Evolutionary conservation across 1,140 invertebrate genomes (phyloP), one percentile per base, ranked within the genome.

Genomic region (Matsumurasca onukii): DNA sequence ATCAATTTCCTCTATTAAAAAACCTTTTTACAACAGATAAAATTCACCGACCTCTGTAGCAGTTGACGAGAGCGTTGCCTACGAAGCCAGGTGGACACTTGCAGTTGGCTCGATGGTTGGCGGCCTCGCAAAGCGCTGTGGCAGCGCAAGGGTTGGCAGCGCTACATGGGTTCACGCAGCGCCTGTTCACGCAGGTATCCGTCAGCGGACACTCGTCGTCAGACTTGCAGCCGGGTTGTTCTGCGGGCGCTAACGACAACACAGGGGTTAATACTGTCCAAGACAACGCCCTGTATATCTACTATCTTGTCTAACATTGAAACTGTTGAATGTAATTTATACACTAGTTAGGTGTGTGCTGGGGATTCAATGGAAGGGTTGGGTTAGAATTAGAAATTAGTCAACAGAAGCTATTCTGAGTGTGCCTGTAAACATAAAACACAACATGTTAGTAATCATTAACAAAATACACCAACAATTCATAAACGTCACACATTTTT

Each of bases 1-100:
- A n/a, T n/a, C n/a, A n/a, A n/a, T n/a, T n/a, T n/a, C n/a, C n/a
- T n/a, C n/a, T n/a, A n/a, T n/a, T n/a, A n/a, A n/a, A n/a, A n/a
- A n/a, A n/a, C n/a, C n/a, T n/a, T n/a, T n/a, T n/a, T n/a, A n/a
- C n/a, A n/a, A n/a, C n/a, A n/a, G n/a, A n/a, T n/a, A n/a, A n/a
- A n/a, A n/a, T n/a, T n/a, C n/a, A n/a, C n/a, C n/a, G 79, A 88
- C 88, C 85, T 79, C 85, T 84, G 71, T 87, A 87, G 76, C 93
- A 97, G 71, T 89, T 90, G 51, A 89, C 82, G 73, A 89, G 89
- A 20, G 93, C 91, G 85, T 95, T 88, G 61, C 93, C 94, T 51
- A 87, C 81, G 22, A 90, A 84, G 31, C 88, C 89, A 1, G 84
- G 76, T 27, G 91, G 86, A 77, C 94, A 97, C 34, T 82, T 84